Conservation (phyloP, 1,140 invertebrate genomes). For the Caenorhabditis latens region DNA sequence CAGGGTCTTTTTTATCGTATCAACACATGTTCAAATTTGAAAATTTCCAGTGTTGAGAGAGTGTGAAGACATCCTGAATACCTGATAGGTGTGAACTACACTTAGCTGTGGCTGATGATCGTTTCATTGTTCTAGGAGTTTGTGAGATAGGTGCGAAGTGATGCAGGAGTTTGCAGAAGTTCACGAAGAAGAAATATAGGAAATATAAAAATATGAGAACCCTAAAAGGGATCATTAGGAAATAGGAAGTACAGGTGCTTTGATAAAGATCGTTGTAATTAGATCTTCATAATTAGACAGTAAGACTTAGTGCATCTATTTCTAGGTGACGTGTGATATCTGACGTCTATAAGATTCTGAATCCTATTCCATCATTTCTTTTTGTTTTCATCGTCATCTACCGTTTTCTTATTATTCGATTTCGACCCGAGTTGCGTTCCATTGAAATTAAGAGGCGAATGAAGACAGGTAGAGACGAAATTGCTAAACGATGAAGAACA, state of each 20-base stretch:
- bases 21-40: neutral
- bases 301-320: no score
- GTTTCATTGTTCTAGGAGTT: neutral
- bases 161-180: neutral
- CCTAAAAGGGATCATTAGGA: no score
- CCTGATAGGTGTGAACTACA: slow-evolving; percentile 38
- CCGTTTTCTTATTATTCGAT: no score
- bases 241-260: no score
- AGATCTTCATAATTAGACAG: no score
- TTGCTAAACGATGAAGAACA: slow-evolving; percentile 27
- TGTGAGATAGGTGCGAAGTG: slow-evolving; percentile 5
- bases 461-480: neutral
- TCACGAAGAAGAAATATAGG: neutral
- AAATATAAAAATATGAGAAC: no score
- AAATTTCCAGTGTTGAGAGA: neutral
- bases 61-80: neutral
- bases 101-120: slow-evolving; percentile 5
- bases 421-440: no score
- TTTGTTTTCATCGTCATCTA: no score
- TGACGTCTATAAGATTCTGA: no score
- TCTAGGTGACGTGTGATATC: no score
- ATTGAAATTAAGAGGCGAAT: slow-evolving; percentile 23
- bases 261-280: no score
- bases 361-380: no score
- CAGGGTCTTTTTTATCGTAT: neutral